Base-by-base conservation (phyloP, 1,140 invertebrate species). In the Heliconius eleuchia region DNA sequence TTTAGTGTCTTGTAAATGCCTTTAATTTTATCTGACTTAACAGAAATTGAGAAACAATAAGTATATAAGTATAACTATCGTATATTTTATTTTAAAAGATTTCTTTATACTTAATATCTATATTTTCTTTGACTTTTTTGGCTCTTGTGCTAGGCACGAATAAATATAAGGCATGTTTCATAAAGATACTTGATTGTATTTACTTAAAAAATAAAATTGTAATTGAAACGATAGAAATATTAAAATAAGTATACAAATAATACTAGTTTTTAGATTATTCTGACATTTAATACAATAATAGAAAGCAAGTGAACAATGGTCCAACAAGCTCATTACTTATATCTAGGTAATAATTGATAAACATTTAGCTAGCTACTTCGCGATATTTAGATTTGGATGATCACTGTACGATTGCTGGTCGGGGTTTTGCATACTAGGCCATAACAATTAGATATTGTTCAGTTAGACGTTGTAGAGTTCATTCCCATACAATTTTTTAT, bases 251-350 rank as follows among this genome's bases (percentile, higher is more conserved):
- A 66, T 8, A 30, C 5, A 75, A 79, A 79, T 75, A 75, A 79
- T 37, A 79, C 78, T 71, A 60, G 23, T 37, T 55, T 60, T 66
- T 66, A 66, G 30, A 30, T 73, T 78, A 78, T 73, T 77, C 71
- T 81, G 80, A 81, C 80, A 78, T 80, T 77, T 85, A 83, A 82
- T 86, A 86, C 85, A 85, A 83, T 87, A 89, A 85, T 82, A 89
- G 80, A 89, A 88, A 87, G 91, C 91, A 88, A 86, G 92, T 93
- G 92, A 92, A 94, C 91, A 94, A 91, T 91, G 91, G 91, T 94
- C 88, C 92, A 92, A 89, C 92, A 91, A 91, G 90, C 90, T 92
- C 90, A 84, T 87, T 85, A 46, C 87, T 88, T 92, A 93, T 73
- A 84, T 83, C 86, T 87, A 88, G 82, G 83, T 89, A 89, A 87